These are phyloP conservation scores for Gracilinanus agilis DNA, from an alignment of 2,113 vertebrate species.

Conservation along the genomic window DNA sequence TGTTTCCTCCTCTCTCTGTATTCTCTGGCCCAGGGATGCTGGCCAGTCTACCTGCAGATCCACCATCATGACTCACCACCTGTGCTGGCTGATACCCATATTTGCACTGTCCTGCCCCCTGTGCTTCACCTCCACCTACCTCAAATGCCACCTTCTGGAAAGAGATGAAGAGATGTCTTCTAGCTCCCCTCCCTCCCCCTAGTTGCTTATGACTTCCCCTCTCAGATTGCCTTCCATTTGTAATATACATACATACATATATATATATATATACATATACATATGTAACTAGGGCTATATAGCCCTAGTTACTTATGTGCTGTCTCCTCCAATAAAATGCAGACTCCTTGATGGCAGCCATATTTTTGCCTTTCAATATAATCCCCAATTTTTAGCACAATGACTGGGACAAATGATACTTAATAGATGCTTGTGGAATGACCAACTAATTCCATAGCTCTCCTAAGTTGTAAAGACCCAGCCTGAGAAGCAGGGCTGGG, in stretches of 20 bases:
- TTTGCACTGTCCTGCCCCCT: too few relatives aligned
- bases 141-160: too few relatives aligned
- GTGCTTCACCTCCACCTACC: too few relatives aligned
- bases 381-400: neutral
- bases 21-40: too few relatives aligned
- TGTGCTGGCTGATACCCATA: too few relatives aligned
- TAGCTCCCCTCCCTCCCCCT: neutral
- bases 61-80: too few relatives aligned
- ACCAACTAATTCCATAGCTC: neutral
- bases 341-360: neutral
- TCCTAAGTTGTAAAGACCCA: neutral
- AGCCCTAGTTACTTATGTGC: neutral
- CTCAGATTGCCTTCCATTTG: neutral
- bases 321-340: neutral
- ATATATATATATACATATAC: too few relatives aligned
- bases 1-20: too few relatives aligned
- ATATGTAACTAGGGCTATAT: too few relatives aligned
- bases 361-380: neutral
- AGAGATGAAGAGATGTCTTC: too few relatives aligned
- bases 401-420: neutral
- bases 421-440: neutral
- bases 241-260: too few relatives aligned
- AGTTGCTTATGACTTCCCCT: neutral
- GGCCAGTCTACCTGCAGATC: too few relatives aligned
- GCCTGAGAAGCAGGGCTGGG: neutral